phyloP scores from a whole-genome alignment of 2,888 invertebrate species.

The Caradrina kadenii region DNA sequence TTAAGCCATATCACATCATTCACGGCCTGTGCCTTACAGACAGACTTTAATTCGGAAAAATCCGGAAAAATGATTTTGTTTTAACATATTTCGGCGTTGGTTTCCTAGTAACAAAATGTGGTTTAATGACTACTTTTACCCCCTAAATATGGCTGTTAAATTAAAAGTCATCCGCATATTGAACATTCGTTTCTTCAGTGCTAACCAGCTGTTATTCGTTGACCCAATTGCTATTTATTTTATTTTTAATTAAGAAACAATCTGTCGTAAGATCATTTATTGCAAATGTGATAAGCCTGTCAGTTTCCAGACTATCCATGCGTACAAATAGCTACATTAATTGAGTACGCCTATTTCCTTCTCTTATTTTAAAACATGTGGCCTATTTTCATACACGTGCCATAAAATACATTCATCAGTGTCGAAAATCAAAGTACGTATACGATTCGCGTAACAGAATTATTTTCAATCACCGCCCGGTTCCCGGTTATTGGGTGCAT shows the following conservation, averaged over 20 bases:
- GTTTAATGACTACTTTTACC: no score
- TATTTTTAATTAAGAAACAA: neutral
- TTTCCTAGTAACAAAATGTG: no score
- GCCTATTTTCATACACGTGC: conserved; percentile 29
- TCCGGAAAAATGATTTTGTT: no score
- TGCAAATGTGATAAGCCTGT: conserved; percentile 1
- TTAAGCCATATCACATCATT: neutral
- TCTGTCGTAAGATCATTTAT: neutral
- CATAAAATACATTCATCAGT: conserved; percentile 47
- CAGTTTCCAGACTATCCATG: neutral
- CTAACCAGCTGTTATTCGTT: neutral
- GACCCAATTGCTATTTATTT: neutral
- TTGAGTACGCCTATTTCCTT: neutral
- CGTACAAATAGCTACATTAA: neutral
- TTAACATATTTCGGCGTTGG: no score
- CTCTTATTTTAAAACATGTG: conserved; percentile 18
- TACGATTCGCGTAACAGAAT: conserved; percentile 51
- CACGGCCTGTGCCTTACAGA: no score
- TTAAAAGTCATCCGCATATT: no score
- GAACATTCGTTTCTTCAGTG: neutral
- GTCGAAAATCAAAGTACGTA: conserved; percentile 41
- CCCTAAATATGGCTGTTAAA: no score
- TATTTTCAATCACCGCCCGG: conserved; percentile 60
- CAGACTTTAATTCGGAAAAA: no score
- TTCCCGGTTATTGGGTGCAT: conserved; percentile 52